A percentile compares a stretch with the other conserved stretches of the same genome.
These are phyloP conservation scores for Mesaphorura yosii DNA, from an alignment of 1,140 invertebrate species.

Conservation along the genomic window DNA sequence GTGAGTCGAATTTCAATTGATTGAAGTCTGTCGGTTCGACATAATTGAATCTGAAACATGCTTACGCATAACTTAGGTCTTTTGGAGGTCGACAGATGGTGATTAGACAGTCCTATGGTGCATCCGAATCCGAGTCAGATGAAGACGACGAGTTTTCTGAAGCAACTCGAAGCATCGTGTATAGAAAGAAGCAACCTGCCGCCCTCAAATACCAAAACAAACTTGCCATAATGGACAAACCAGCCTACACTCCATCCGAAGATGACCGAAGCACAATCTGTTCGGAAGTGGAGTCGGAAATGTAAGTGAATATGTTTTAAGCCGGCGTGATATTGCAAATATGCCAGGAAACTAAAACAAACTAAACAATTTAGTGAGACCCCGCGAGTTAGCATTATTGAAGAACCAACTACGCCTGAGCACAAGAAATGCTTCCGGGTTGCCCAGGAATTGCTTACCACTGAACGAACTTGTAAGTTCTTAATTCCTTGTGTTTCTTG, in stretches of 20 bases:
- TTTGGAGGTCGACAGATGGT: constrained; percentile 18
- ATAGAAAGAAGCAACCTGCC: constrained; percentile 16
- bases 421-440: constrained; percentile 37
- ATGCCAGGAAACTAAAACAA: constrained; percentile 3
- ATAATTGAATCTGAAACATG: too few relatives aligned
- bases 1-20: too few relatives aligned
- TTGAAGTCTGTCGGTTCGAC: too few relatives aligned
- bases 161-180: constrained; percentile 8
- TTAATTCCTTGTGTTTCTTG: too few relatives aligned
- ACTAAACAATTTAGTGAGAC: constrained; percentile 20
- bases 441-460: constrained; percentile 42
- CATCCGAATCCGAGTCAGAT: constrained; percentile 34
- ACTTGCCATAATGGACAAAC: constrained; percentile 17
- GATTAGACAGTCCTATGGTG: constrained; percentile 27
- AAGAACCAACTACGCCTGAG: constrained; percentile 22
- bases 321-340: constrained; percentile 11
- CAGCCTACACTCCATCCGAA: constrained; percentile 16
- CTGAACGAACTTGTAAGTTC: constrained; percentile 44
- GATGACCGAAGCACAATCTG: constrained; percentile 25
- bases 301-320: not conserved
- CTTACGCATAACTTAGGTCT: too few relatives aligned
- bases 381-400: constrained; percentile 10
- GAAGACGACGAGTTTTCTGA: constrained; percentile 32
- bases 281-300: constrained; percentile 10
- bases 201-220: constrained; percentile 17